Conservation (phyloP, 2,888 invertebrate species). For the Hyposoter dolosus region DNA sequence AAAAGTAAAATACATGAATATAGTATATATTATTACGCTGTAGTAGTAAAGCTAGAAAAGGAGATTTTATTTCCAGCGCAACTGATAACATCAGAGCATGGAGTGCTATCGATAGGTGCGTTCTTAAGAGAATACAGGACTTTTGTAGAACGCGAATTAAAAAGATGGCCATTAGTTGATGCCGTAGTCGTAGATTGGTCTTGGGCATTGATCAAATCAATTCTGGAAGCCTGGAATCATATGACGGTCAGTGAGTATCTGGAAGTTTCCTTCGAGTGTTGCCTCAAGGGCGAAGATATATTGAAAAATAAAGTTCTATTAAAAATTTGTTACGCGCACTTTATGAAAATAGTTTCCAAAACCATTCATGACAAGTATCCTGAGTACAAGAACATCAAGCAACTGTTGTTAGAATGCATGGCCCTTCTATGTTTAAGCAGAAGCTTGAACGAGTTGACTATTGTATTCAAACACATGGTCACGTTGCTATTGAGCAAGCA, state of each 20-base stretch:
- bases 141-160: slow-evolving; percentile 27
- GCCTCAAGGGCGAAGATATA: not conserved
- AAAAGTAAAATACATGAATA: too few species aligned
- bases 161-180: slow-evolving; percentile 4
- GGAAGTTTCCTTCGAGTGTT: slow-evolving; percentile 38
- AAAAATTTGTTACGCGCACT: slow-evolving; percentile 66
- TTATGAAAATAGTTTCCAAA: slow-evolving; percentile 61
- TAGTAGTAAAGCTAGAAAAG: slow-evolving; percentile 16
- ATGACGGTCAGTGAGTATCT: slow-evolving; percentile 1
- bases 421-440: slow-evolving; percentile 58
- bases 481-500: slow-evolving; percentile 30
- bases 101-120: slow-evolving; percentile 45
- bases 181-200: slow-evolving; percentile 57
- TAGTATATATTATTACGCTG: too few species aligned
- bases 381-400: slow-evolving; percentile 45
- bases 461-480: slow-evolving; percentile 54
- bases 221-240: slow-evolving; percentile 47
- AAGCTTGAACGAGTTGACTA: slow-evolving; percentile 47
- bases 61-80: slow-evolving; percentile 27
- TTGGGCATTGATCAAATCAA: slow-evolving; percentile 1
- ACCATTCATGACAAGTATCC: slow-evolving; percentile 40
- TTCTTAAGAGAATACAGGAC: slow-evolving; percentile 57
- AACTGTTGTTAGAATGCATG: slow-evolving; percentile 65
- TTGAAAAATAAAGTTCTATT: slow-evolving; percentile 44
- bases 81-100: slow-evolving; percentile 60